These are phyloP conservation scores for Loxodonta africana DNA, from an alignment of 2,113 vertebrate genomes.

Conservation along the genomic window DNA sequence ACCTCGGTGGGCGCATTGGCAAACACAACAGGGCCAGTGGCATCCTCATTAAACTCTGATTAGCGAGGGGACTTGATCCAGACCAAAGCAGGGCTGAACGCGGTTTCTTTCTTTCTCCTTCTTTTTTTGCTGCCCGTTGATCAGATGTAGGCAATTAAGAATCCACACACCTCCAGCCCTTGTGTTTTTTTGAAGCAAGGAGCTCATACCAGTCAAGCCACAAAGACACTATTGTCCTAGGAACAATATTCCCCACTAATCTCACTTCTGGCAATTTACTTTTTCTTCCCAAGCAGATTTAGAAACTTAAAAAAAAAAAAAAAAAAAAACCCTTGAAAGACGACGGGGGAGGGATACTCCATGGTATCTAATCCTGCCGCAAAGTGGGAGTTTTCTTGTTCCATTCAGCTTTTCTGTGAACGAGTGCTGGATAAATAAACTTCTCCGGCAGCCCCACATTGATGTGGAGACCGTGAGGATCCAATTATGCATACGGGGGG, in stretches of 20 bases:
- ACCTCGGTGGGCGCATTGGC: constrained; percentile 82
- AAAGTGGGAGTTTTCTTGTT: constrained; percentile 90
- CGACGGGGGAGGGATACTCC: constrained; percentile 87
- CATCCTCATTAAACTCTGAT: constrained; percentile 92
- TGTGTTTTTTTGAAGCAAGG: constrained; percentile 88
- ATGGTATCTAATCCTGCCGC: constrained; percentile 89
- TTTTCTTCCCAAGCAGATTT: constrained; percentile 92
- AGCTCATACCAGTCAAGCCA: constrained; percentile 88
- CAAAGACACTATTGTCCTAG: constrained; percentile 90
- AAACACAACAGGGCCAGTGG: constrained; percentile 86
- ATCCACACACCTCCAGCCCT: constrained; percentile 90
- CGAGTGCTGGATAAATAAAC: constrained; percentile 91
- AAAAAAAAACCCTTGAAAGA: constrained; percentile 87
- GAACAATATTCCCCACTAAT: constrained; percentile 92
- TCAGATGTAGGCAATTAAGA: constrained; percentile 92
- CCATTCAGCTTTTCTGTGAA: constrained; percentile 90
- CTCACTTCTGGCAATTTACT: constrained; percentile 94
- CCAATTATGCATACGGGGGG: constrained; percentile 89
- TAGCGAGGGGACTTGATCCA: constrained; percentile 90
- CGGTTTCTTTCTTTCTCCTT: constrained; percentile 73
- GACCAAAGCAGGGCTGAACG: constrained; percentile 88
- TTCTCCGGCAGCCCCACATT: constrained; percentile 89
- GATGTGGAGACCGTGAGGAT: constrained; percentile 88
- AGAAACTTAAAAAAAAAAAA: constrained; percentile 88
- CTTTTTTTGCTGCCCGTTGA: constrained; percentile 85